Percentiles rank a stretch among this genome's conserved stretches.
Evolutionary conservation across 2,888 invertebrate genomes (phyloP).

Genomic region (Drosophila affinis): DNA sequence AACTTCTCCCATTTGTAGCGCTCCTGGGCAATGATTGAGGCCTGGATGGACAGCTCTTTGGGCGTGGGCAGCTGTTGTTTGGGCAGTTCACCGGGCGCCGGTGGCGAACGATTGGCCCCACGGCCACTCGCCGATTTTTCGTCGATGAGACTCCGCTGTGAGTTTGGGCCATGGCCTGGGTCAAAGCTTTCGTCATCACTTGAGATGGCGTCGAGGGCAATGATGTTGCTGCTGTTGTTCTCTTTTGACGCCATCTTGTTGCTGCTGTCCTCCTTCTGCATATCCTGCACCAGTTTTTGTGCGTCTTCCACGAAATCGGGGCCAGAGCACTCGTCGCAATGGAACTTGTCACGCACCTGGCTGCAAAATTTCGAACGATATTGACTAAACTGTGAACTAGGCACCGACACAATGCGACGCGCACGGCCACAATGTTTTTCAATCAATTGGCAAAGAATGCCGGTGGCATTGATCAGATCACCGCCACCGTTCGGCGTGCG

Average conservation of each 20-base stretch:
- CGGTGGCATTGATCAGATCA: conserved; percentile 24
- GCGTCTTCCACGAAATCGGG: conserved; percentile 85
- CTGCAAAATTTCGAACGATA: conserved; percentile 86
- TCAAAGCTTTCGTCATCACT: conserved; percentile 67
- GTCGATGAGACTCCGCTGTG: conserved; percentile 30
- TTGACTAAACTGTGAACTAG: conserved; percentile 88
- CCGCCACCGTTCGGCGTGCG: conserved; percentile 25
- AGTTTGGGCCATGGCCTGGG: conserved; percentile 53
- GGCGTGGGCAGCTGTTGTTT: conserved; percentile 80
- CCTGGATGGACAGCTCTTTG: conserved; percentile 81
- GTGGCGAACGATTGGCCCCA: conserved; percentile 73
- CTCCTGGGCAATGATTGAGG: conserved; percentile 83
- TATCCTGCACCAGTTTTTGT: conserved; percentile 80
- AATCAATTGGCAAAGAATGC: conserved; percentile 86
- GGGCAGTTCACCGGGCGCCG: conserved; percentile 18
- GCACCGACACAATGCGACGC: conserved; percentile 86
- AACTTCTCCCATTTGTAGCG: conserved; percentile 86
- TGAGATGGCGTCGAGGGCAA: conserved; percentile 81
- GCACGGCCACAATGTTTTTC: conserved; percentile 90
- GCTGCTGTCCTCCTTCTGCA: conserved; percentile 37
- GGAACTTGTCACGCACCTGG: conserved; percentile 87
- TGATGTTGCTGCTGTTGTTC: conserved; percentile 53
- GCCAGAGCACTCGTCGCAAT: conserved; percentile 87
- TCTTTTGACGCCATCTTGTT: conserved; percentile 67
- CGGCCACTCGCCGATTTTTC: conserved; percentile 70